Conservation (phyloP, 2,113 vertebrate genomes). For the Notechis scutatus region DNA sequence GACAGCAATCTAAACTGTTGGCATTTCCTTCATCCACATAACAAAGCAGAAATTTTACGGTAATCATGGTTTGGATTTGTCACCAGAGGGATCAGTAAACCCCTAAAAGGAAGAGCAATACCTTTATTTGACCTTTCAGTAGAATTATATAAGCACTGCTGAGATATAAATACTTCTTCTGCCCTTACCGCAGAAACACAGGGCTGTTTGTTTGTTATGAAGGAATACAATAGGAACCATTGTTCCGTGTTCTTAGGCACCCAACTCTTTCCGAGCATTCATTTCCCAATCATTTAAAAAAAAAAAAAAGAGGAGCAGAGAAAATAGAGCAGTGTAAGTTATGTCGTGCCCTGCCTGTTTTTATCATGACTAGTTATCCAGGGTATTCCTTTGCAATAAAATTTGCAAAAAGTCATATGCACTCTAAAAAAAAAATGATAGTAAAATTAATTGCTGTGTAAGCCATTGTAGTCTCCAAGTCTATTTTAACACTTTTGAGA, state of each 20-base stretch:
- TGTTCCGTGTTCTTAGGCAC: constrained; percentile 54
- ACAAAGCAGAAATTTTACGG: constrained; percentile 31
- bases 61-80: neutral
- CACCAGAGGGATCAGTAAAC: constrained; percentile 13
- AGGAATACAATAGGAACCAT: constrained; percentile 54
- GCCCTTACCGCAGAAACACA: constrained; percentile 54
- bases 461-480: neutral
- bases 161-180: constrained; percentile 51
- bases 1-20: neutral
- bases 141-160: constrained; percentile 53
- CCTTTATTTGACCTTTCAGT: constrained; percentile 44
- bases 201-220: constrained; percentile 48
- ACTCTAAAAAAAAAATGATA: neutral
- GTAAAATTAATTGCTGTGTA: neutral
- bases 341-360: neutral
- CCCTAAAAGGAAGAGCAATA: constrained; percentile 42
- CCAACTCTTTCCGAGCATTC: constrained; percentile 28
- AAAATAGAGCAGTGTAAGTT: constrained; percentile 3
- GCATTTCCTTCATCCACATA: neutral
- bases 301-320: neutral
- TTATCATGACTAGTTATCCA: neutral
- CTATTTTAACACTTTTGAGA: neutral
- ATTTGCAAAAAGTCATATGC: neutral
- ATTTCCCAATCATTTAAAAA: constrained; percentile 23
- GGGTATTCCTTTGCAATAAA: neutral